These are phyloP conservation scores for Sericinus montela DNA, from an alignment of 2,888 invertebrate species.

Conservation along the genomic window DNA sequence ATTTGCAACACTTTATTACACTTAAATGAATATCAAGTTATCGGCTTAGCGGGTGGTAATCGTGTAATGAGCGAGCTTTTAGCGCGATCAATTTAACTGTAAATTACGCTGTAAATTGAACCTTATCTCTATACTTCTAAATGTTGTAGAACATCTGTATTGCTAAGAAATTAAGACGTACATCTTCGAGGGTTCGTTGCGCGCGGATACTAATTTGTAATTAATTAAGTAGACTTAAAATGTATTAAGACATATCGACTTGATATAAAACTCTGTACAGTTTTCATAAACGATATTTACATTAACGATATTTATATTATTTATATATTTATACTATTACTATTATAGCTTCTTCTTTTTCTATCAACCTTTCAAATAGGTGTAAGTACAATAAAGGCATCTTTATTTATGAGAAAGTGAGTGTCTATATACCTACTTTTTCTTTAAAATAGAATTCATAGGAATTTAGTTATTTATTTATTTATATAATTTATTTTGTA, in stretches of 20 bases:
- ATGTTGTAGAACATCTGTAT: constrained; percentile 17
- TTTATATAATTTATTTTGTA: too few relatives aligned
- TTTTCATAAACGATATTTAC: too few relatives aligned
- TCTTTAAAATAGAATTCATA: too few relatives aligned
- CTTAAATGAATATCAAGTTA: constrained; percentile 54
- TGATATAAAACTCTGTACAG: neutral
- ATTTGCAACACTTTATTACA: constrained; percentile 65
- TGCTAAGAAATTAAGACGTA: constrained; percentile 40
- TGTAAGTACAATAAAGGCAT: too few relatives aligned
- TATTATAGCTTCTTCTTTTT: too few relatives aligned
- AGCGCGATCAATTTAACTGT: constrained; percentile 30
- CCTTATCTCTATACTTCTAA: constrained; percentile 32
- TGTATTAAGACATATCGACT: constrained; percentile 12
- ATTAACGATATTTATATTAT: too few relatives aligned
- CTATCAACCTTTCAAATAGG: too few relatives aligned
- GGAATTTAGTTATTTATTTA: too few relatives aligned
- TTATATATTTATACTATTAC: too few relatives aligned
- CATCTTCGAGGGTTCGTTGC: constrained; percentile 35
- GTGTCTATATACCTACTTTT: too few relatives aligned
- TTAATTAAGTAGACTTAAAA: constrained; percentile 40
- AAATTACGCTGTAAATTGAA: constrained; percentile 28
- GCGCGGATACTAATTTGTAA: constrained; percentile 47
- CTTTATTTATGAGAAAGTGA: too few relatives aligned
- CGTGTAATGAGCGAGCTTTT: constrained; percentile 45
- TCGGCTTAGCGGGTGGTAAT: constrained; percentile 67